phyloP scores from a whole-genome alignment of 2,888 invertebrate genomes.

The Macropis europaea region DNA sequence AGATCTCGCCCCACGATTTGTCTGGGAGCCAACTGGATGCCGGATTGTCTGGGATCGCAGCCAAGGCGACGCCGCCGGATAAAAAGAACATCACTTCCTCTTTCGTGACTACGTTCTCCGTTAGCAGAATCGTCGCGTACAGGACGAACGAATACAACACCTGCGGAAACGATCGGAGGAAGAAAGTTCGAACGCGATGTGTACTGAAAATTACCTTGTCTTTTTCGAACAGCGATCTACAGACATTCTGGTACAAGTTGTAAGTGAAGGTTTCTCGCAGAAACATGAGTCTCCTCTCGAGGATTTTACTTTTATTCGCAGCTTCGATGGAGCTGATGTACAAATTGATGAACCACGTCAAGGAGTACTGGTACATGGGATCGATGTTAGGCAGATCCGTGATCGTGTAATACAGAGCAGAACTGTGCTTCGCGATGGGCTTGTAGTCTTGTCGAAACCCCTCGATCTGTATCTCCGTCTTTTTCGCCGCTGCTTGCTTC shows the following conservation, averaged over 20 bases:
- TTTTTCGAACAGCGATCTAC: slow-evolving; percentile 83
- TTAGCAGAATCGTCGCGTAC: slow-evolving; percentile 78
- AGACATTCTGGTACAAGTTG: slow-evolving; percentile 82
- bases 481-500: slow-evolving; percentile 82
- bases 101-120: slow-evolving; percentile 76
- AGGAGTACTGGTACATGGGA: slow-evolving; percentile 85
- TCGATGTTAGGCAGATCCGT: slow-evolving; percentile 83
- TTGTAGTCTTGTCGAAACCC: slow-evolving; percentile 81
- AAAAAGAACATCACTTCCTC: slow-evolving; percentile 84
- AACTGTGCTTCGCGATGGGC: slow-evolving; percentile 82
- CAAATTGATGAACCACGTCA: slow-evolving; percentile 85
- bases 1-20: slow-evolving; percentile 82
- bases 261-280: slow-evolving; percentile 82
- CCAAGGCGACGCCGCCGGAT: slow-evolving; percentile 88
- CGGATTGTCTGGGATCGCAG: slow-evolving; percentile 82
- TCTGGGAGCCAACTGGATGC: slow-evolving; percentile 81
- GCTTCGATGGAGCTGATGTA: slow-evolving; percentile 83
- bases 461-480: slow-evolving; percentile 82
- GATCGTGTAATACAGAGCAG: slow-evolving; percentile 83
- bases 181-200: slow-evolving; percentile 65
- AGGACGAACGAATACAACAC: slow-evolving; percentile 83
- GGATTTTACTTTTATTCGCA: slow-evolving; percentile 73
- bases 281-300: slow-evolving; percentile 81
- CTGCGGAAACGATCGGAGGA: slow-evolving; percentile 21
- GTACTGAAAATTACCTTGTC: slow-evolving; percentile 85